Evolutionary conservation across 2,113 vertebrate genomes (phyloP).

Genomic region (Amazona vittata): DNA sequence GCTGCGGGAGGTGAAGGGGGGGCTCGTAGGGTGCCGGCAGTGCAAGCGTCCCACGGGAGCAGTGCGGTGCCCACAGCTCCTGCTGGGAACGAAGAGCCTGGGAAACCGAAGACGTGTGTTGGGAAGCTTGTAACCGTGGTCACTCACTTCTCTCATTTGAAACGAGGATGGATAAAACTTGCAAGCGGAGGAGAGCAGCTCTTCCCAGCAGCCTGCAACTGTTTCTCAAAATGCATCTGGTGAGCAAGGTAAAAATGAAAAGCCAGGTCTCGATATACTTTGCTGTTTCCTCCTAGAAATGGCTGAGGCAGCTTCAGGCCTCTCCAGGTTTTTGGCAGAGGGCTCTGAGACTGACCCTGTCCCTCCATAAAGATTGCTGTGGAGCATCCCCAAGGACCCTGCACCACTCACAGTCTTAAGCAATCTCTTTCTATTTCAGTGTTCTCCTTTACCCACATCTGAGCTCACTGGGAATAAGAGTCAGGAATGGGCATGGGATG

Average conservation of each 20-base stretch:
- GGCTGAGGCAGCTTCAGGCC: neutral
- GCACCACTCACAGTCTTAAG: neutral
- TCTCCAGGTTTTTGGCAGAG: neutral
- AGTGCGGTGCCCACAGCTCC: neutral
- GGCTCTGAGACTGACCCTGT: neutral
- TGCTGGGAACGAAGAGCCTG: neutral
- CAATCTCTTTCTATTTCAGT: neutral
- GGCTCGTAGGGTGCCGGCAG: neutral
- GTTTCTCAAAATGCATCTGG: neutral
- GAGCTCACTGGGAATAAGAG: neutral
- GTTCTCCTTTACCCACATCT: neutral
- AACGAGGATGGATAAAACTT: neutral
- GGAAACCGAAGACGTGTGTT: neutral
- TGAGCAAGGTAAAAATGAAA: neutral
- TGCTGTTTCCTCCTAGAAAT: neutral
- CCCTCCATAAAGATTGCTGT: neutral
- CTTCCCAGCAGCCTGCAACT: neutral
- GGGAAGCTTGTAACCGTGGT: neutral
- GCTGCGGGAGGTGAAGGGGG: neutral
- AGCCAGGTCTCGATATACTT: neutral
- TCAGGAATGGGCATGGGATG: neutral
- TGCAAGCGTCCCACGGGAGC: neutral
- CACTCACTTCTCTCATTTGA: neutral
- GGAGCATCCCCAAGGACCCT: neutral
- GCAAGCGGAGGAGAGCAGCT: neutral